A percentile compares a stretch with the other conserved stretches of the same genome.
Evolutionary conservation across 2,888 invertebrate species (phyloP).

Genomic region (Melitaea athalia): DNA sequence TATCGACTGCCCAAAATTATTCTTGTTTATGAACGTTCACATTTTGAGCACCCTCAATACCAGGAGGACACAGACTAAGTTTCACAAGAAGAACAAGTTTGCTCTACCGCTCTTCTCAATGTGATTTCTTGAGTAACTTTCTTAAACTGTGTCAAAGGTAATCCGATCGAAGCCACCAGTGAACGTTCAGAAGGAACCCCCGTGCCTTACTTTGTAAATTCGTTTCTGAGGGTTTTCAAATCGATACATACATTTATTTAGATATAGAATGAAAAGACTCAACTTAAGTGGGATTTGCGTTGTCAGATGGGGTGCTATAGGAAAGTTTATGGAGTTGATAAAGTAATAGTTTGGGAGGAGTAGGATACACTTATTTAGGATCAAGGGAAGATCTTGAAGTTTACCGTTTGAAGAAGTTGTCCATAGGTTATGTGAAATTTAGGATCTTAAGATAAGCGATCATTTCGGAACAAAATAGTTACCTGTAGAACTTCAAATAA

Average conservation of each 20-base stretch:
- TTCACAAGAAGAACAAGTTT: conserved; percentile 21
- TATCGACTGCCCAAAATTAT: conserved; percentile 65
- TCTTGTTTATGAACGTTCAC: conserved; percentile 41
- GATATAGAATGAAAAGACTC: conserved; percentile 44
- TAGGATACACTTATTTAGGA: conserved; percentile 20
- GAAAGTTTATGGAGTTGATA: conserved; percentile 32
- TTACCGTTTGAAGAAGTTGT: conserved; percentile 1
- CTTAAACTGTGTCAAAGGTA: conserved; percentile 29
- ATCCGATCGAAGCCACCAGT: neutral
- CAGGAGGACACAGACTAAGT: conserved; percentile 25
- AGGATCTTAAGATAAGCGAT: too few relatives aligned
- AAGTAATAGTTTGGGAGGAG: conserved; percentile 34
- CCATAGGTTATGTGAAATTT: too few relatives aligned
- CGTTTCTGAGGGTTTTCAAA: conserved; percentile 47
- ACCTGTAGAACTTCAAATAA: too few relatives aligned
- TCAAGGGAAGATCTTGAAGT: conserved; percentile 13
- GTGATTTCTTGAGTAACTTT: conserved; percentile 31
- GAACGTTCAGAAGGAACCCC: conserved; percentile 4
- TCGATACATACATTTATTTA: conserved; percentile 48
- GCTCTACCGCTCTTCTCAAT: conserved; percentile 25
- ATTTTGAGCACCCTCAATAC: conserved; percentile 3
- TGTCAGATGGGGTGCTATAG: conserved; percentile 30
- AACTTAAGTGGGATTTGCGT: conserved; percentile 48
- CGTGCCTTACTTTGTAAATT: conserved; percentile 28
- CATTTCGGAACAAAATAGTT: too few relatives aligned